phyloP scores from a whole-genome alignment of 1,140 invertebrate genomes.

The Anthonomus grandis region DNA sequence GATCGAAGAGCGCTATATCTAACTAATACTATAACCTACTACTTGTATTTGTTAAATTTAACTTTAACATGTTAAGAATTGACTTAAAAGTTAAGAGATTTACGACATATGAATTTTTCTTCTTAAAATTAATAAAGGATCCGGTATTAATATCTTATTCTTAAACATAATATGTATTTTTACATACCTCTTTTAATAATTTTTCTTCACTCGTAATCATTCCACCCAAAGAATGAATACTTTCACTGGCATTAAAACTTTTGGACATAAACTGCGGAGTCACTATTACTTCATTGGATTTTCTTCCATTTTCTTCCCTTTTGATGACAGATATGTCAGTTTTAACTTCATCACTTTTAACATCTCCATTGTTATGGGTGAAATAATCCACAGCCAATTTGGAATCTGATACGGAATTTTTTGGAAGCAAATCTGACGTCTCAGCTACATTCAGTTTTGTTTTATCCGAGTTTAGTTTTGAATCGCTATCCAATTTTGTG shows the following conservation, averaged over 20 bases:
- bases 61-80: too few species aligned
- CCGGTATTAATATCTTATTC: too few species aligned
- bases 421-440: constrained; percentile 54
- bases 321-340: not conserved
- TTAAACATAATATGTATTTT: too few species aligned
- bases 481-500: constrained; percentile 74
- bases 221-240: constrained; percentile 53
- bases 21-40: too few species aligned
- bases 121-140: too few species aligned
- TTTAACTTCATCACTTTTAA: constrained; percentile 16
- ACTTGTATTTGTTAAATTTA: too few species aligned
- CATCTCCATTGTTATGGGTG: constrained; percentile 35
- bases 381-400: constrained; percentile 68
- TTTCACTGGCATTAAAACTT: constrained; percentile 50
- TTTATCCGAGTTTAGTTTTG: constrained; percentile 65
- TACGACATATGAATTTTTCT: too few species aligned
- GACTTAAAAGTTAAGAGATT: too few species aligned
- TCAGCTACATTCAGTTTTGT: constrained; percentile 60
- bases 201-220: constrained; percentile 51
- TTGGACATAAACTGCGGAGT: constrained; percentile 20
- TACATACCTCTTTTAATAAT: constrained; percentile 50
- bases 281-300: constrained; percentile 12
- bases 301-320: not conserved
- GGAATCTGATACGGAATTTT: constrained; percentile 75
- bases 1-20: too few species aligned